These are phyloP conservation scores for Ophion ellenae DNA, from an alignment of 2,888 invertebrate species.

Conservation along the genomic window DNA sequence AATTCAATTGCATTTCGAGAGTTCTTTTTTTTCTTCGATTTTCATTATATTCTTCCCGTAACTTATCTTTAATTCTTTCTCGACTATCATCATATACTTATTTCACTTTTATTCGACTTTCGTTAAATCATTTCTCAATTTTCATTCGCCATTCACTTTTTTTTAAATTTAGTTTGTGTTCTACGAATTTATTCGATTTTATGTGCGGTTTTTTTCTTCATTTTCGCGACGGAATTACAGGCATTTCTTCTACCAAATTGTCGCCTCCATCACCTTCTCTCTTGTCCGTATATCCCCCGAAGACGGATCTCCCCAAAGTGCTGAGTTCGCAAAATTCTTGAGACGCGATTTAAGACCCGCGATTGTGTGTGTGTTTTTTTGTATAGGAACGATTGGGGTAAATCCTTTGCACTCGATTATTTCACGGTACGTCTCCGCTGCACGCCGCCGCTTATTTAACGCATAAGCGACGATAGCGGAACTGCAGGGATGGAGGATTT, in stretches of 20 bases:
- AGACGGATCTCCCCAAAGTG: not conserved
- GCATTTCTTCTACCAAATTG: too few relatives aligned
- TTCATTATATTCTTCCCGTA: not conserved
- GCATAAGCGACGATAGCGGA: constrained; percentile 2
- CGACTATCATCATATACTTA: not conserved
- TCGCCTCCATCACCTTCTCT: too few relatives aligned
- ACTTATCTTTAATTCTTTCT: too few relatives aligned
- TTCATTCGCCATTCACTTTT: not conserved
- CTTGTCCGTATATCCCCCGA: not conserved
- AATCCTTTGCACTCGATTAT: constrained; percentile 2
- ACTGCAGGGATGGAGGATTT: constrained; percentile 70
- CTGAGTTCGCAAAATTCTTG: not conserved
- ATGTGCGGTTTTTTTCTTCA: too few relatives aligned
- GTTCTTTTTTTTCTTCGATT: not conserved
- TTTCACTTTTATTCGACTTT: not conserved
- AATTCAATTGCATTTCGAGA: too few relatives aligned
- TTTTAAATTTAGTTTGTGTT: not conserved
- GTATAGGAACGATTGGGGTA: not conserved
- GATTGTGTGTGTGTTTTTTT: not conserved
- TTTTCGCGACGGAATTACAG: too few relatives aligned
- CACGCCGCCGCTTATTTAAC: not conserved
- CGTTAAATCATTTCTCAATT: not conserved
- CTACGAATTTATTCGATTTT: too few relatives aligned
- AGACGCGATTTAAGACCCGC: not conserved
- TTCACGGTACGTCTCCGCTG: not conserved